These are phyloP conservation scores for Mesopsocus fuscifrons DNA, from an alignment of 2,888 invertebrate genomes.

Conservation along the genomic window DNA sequence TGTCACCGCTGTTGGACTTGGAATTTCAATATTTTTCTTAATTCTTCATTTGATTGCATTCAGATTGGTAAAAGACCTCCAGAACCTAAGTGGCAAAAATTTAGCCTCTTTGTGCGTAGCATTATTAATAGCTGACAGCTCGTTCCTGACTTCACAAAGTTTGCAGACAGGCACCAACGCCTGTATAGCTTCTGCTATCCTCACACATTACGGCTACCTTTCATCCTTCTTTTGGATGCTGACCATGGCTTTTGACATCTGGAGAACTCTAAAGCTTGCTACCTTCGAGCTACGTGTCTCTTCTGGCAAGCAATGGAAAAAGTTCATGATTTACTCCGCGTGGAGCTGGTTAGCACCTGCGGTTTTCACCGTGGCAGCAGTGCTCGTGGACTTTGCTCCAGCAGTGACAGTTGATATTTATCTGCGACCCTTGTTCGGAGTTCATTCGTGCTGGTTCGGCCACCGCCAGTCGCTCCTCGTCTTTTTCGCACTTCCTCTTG, in stretches of 20 bases:
- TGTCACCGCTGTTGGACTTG: constrained; percentile 27
- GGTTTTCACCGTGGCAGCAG: constrained; percentile 22
- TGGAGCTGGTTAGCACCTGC: constrained; percentile 27
- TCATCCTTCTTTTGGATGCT: constrained; percentile 35
- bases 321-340: constrained; percentile 25
- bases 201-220: constrained; percentile 30
- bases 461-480: constrained; percentile 27
- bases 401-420: constrained; percentile 14
- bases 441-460: constrained; percentile 30
- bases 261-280: constrained; percentile 26
- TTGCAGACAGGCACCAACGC: constrained; percentile 17
- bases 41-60: constrained; percentile 28
- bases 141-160: constrained; percentile 26
- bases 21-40: constrained; percentile 28
- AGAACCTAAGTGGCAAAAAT: constrained; percentile 31
- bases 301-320: constrained; percentile 23
- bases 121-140: constrained; percentile 27
- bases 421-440: constrained; percentile 27
- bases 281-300: constrained; percentile 27
- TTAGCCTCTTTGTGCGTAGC: constrained; percentile 29
- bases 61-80: constrained; percentile 26
- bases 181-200: constrained; percentile 25
- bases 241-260: constrained; percentile 31
- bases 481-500: constrained; percentile 30
- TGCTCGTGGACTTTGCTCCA: constrained; percentile 22